A percentile compares a stretch with the other conserved stretches of the same genome.
Conservation (phyloP, 2,888 invertebrate species). For the Agonopterix heracliana region DNA sequence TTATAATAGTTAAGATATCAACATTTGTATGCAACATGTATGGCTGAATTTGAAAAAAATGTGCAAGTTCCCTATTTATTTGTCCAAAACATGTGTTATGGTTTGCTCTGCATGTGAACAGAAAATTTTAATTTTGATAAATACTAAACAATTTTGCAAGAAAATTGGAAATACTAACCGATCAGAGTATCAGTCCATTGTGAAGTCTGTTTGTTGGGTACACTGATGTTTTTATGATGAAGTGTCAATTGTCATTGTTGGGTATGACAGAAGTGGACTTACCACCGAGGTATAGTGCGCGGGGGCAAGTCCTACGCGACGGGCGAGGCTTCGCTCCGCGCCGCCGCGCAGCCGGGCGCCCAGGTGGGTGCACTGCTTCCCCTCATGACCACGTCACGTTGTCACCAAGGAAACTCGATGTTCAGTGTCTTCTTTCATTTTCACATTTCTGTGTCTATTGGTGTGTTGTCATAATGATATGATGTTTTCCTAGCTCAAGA, state of each 20-base stretch:
- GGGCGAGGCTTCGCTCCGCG: conserved; percentile 62
- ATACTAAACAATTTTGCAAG: neutral
- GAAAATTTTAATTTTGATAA: neutral
- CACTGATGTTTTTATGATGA: conserved; percentile 14
- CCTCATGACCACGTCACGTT: conserved; percentile 25
- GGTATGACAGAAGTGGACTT: conserved; percentile 84
- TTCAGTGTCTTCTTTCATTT: conserved; percentile 43
- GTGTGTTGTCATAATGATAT: conserved; percentile 14
- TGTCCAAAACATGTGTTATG: neutral
- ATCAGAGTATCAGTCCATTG: neutral
- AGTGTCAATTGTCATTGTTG: conserved; percentile 34
- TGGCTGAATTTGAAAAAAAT: too few species aligned
- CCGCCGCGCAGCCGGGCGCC: conserved; percentile 61
- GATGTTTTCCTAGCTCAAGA: conserved; percentile 25
- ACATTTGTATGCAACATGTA: too few species aligned
- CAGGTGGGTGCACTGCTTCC: conserved; percentile 72
- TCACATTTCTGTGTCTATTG: conserved; percentile 23
- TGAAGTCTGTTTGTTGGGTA: conserved; percentile 2
- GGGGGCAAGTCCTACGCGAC: conserved; percentile 78
- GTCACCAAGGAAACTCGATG: conserved; percentile 39
- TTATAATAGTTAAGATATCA: too few species aligned
- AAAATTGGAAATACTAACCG: neutral
- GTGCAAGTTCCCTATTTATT: too few species aligned
- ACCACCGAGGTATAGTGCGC: conserved; percentile 86
- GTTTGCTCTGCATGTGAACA: conserved; percentile 30